phyloP scores from a whole-genome alignment of 2,113 vertebrate genomes.

The Cyprinodon tularosa region DNA sequence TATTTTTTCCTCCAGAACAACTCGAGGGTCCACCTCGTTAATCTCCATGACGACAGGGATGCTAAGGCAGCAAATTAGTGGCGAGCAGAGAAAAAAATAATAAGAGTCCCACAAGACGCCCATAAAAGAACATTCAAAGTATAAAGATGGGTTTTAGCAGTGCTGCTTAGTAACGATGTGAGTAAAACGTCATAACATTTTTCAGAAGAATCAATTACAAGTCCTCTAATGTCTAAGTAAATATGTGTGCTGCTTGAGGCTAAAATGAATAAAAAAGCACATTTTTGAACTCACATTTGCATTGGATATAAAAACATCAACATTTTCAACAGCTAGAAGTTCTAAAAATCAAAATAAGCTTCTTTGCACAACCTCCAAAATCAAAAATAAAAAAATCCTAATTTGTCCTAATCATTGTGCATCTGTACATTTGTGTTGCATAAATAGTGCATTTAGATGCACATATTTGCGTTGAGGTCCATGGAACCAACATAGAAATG shows the following conservation, averaged over 20 bases:
- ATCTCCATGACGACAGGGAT: constrained; percentile 75
- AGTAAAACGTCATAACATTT: constrained; percentile 6
- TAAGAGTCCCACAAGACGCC: constrained; percentile 39
- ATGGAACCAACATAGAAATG: neutral
- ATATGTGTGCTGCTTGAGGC: neutral
- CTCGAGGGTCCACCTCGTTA: constrained; percentile 70
- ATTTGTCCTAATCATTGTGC: constrained; percentile 51
- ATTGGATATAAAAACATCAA: neutral
- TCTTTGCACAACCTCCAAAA: constrained; percentile 42
- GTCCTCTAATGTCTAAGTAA: neutral
- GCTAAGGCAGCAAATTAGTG: constrained; percentile 73
- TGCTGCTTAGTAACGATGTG: neutral
- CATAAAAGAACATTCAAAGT: constrained; percentile 46
- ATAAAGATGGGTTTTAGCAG: constrained; percentile 26
- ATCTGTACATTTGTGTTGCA: neutral
- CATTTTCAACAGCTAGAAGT: neutral
- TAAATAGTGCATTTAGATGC: constrained; percentile 6
- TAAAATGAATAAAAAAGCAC: neutral
- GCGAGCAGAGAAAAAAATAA: constrained; percentile 39
- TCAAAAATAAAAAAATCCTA: constrained; percentile 62
- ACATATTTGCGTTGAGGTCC: constrained; percentile 5
- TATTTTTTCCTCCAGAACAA: constrained; percentile 60
- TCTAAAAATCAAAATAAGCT: constrained; percentile 48
- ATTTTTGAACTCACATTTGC: neutral
- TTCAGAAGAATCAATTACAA: neutral